Base-by-base conservation (phyloP, 2,888 invertebrate genomes). In the Drosophila antonietae region DNA sequence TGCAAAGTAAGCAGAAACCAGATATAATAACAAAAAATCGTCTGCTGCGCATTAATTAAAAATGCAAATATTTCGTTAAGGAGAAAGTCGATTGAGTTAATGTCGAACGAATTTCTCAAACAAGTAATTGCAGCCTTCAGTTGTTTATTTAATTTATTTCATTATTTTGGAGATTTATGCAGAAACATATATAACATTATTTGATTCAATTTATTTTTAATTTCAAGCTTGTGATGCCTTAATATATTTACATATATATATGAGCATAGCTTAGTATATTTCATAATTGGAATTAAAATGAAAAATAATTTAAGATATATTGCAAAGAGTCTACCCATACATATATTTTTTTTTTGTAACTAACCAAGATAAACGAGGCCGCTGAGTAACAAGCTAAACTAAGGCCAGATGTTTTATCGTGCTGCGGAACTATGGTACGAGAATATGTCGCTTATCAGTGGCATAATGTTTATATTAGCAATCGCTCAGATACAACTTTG, bases 361-460 rank as follows among this genome's bases (percentile, higher is more conserved):
- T 12, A 35, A 20, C 14, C 35, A 12, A 33, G 51, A 33, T 51
- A 51, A 51, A 39, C 9, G 28, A 41, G 55, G 9, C 39, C 8
- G 28, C 66, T 39, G 15, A 41, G 47, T 59, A 56, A 66, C 60
- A 63, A 35, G 12, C 35, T 7, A 31, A 62, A 63, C 51, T 44
- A 49, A 67, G 57, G 43, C 37, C 68, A 61, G 49, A 49, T 53
- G 23, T 53, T 75, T 63, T 76, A 49, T 72, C 65, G 55, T 20
- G 2, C 33, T 14, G n/a, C 49, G 28, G 9, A 62, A 49, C 47
- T 64, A 47, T 35, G n/a, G 15, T 28, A 14, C 51, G 51, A 52
- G 41, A 53, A 49, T 43, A 14, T 33, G 31, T 6, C 20, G 41
- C 87, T 86, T 88, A 88, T 88, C 84, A 73, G 55, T 47, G 51